A percentile compares a stretch with the other conserved stretches of the same genome.
Conservation (phyloP, 2,797 vertebrate species). For the Pachyuromys duprasi region DNA sequence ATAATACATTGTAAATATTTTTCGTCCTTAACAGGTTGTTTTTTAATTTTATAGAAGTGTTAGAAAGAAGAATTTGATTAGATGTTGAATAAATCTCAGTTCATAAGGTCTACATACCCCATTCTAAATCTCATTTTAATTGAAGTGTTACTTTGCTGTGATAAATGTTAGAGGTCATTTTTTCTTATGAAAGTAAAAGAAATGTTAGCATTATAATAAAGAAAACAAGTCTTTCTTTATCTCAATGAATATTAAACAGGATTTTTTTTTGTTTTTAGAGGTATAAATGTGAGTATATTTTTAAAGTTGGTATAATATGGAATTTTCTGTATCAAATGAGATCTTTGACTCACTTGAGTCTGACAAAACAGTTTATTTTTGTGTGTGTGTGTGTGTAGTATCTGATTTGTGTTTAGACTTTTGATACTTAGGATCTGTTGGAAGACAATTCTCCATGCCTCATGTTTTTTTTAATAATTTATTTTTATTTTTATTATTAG, state of each 20-base stretch:
- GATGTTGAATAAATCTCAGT: background rate
- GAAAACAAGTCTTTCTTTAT: background rate
- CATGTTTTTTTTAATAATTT: too few species aligned
- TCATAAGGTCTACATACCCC: background rate
- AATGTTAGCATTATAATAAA: conserved; percentile 18
- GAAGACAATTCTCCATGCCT: background rate
- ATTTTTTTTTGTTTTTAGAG: background rate
- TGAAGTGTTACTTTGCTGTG: background rate
- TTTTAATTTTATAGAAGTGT: background rate
- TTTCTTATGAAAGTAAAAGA: background rate
- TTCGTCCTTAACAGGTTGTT: background rate
- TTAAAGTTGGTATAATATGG: background rate
- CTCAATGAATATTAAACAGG: background rate
- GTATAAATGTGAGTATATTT: background rate
- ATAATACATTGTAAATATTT: background rate
- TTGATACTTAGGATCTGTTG: background rate
- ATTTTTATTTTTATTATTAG: too few species aligned
- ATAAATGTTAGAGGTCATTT: background rate
- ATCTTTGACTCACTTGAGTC: background rate
- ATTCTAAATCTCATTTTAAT: background rate
- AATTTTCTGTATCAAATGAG: background rate
- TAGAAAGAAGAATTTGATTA: conserved; percentile 25
- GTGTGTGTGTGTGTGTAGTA: background rate
- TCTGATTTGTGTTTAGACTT: background rate
- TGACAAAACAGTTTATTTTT: background rate